phyloP scores from a whole-genome alignment of 37 sponge, comb jelly and placozoan genomes.

The Hormiphora californensis region DNA sequence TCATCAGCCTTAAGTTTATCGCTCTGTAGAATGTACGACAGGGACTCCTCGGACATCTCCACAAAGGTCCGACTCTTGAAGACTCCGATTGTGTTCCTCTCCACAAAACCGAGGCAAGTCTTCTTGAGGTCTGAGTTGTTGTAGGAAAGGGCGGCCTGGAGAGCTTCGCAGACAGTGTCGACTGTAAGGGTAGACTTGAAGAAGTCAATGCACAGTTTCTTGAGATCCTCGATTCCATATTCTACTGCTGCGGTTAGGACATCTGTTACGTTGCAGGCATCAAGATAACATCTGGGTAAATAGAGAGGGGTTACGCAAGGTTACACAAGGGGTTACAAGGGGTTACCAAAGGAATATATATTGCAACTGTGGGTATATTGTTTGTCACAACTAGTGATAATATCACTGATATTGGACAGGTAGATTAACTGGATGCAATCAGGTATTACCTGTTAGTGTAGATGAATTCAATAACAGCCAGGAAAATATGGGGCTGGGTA shows the following conservation, averaged over 20 bases:
- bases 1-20: slow-evolving; percentile 86
- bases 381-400: no score
- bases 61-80: slow-evolving; percentile 85
- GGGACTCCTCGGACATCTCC: slow-evolving; percentile 90
- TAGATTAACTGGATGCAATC: no score
- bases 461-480: slow-evolving; percentile 87
- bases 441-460: slow-evolving; percentile 91
- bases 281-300: not conserved
- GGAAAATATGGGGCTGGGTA: slow-evolving; percentile 74
- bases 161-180: slow-evolving; percentile 86
- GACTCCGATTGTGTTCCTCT: slow-evolving; percentile 72
- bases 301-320: not conserved
- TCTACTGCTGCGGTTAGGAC: slow-evolving; percentile 83
- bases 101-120: slow-evolving; percentile 83
- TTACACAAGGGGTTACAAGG: no score
- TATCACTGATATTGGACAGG: no score
- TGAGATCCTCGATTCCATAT: slow-evolving; percentile 89
- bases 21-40: slow-evolving; percentile 71
- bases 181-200: slow-evolving; percentile 77
- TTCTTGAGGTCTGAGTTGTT: slow-evolving; percentile 78
- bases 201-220: slow-evolving; percentile 82
- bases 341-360: no score
- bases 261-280: slow-evolving; percentile 68
- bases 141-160: slow-evolving; percentile 91
- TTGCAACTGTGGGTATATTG: no score